Base-by-base conservation (phyloP, 2,113 vertebrate species). In the Pardalotus punctatus region DNA sequence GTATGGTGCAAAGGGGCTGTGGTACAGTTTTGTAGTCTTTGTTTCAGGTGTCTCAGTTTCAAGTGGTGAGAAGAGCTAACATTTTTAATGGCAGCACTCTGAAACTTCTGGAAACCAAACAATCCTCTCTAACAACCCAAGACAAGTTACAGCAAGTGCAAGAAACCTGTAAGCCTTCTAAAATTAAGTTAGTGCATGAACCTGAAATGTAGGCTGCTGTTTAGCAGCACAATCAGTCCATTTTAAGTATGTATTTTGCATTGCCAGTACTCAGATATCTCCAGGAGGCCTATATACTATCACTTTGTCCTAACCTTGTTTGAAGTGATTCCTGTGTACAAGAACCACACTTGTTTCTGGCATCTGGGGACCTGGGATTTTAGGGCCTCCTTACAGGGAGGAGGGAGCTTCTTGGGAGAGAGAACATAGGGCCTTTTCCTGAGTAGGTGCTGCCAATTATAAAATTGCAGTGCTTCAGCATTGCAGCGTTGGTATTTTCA, bases 141-240 rank as follows among this genome's bases (percentile, higher is more conserved):
- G 92, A 90, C 96, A 96, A 92, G 96, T 97, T 90, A 60, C 90
- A 95, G 96, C 96, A 96, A 96, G 96, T 17, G 60, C 31, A 79
- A 94, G 51, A 94, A 95, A 95, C 90, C 88, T 94, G 94, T 96
- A 96, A 95, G 95, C 86, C 90, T 96, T 92, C 92, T 96, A 94
- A 92, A 96, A 95, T 94, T 95, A 94, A 95, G 80, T 71, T 83
- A 95, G 82, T 97, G 96, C 90, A 90, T 88, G 38, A 96, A 97
- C 96, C 93, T 96, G 96, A 96, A 96, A 93, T 69, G 93, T 96
- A 86, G 93, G 91, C 94, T 93, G 86, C 72, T 92, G 69, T 66
- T 95, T 92, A 95, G 86, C 72, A 93, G 90, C 80, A 81, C 79
- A 86, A 88, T 86, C 23, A 4, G 82, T 84, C 79, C 76, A 57